phyloP scores from a whole-genome alignment of 2,113 vertebrate species.

The Mola mola region DNA sequence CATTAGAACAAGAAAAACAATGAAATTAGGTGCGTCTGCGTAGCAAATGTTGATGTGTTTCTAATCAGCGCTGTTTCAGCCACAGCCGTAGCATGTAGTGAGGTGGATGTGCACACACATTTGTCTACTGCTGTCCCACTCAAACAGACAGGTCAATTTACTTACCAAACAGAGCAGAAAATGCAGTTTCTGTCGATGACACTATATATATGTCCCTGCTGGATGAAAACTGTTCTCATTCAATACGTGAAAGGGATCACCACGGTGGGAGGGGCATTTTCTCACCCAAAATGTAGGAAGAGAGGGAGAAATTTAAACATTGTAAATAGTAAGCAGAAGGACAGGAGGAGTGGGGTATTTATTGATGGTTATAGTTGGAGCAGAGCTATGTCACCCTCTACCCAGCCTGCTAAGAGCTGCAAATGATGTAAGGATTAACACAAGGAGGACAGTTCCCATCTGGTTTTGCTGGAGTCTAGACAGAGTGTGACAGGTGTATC shows the following conservation, averaged over 20 bases:
- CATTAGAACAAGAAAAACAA: too few species aligned
- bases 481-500: slow-evolving; percentile 47
- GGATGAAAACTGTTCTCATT: slow-evolving; percentile 17
- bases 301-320: not conserved
- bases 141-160: slow-evolving; percentile 50
- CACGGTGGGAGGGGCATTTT: slow-evolving; percentile 4
- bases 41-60: too few species aligned
- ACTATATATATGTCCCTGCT: slow-evolving; percentile 47
- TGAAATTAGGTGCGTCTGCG: too few species aligned
- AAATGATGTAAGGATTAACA: slow-evolving; percentile 43
- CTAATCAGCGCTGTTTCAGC: slow-evolving; percentile 22
- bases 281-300: slow-evolving; percentile 1
- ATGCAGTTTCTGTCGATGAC: slow-evolving; percentile 46
- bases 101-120: slow-evolving; percentile 43
- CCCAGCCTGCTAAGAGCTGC: slow-evolving; percentile 18
- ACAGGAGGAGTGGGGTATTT: not conserved
- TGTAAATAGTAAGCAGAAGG: not conserved
- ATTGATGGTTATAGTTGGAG: slow-evolving; percentile 5
- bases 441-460: slow-evolving; percentile 10
- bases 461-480: slow-evolving; percentile 31
- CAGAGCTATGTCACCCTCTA: slow-evolving; percentile 1
- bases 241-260: slow-evolving; percentile 31
- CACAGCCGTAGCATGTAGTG: slow-evolving; percentile 25
- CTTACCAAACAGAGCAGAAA: slow-evolving; percentile 61
- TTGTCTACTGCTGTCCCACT: slow-evolving; percentile 39